phyloP scores from a whole-genome alignment of 1,140 invertebrate species.

The Megalopta genalis region DNA sequence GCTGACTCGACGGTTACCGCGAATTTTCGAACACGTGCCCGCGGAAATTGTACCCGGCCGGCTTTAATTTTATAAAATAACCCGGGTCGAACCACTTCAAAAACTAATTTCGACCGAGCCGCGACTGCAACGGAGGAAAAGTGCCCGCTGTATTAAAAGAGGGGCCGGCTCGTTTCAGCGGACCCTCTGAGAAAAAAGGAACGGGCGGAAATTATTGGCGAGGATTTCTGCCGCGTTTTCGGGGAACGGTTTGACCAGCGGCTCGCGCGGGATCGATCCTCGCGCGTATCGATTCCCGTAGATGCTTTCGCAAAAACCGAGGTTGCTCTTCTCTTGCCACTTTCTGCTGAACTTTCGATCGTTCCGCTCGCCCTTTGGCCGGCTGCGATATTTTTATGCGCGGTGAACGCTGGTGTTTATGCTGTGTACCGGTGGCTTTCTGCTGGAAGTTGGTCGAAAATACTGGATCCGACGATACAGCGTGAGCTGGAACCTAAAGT shows the following conservation, averaged over 20 bases:
- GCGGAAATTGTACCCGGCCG: neutral
- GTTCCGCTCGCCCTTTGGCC: too few species aligned
- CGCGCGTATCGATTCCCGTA: too few species aligned
- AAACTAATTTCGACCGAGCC: constrained; percentile 4
- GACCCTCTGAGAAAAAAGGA: neutral
- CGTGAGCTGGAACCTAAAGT: too few species aligned
- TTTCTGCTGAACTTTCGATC: too few species aligned
- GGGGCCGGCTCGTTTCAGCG: neutral
- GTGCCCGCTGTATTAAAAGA: neutral
- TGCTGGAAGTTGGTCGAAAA: too few species aligned
- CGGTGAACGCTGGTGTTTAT: too few species aligned
- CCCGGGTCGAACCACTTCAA: neutral
- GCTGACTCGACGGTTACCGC: neutral
- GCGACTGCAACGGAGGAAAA: neutral
- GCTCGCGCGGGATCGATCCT: neutral
- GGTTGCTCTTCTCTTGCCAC: too few species aligned
- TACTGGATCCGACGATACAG: too few species aligned
- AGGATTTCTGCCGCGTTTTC: neutral
- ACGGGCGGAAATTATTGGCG: neutral
- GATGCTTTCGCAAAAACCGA: too few species aligned
- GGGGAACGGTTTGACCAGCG: neutral
- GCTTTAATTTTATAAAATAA: constrained; percentile 13
- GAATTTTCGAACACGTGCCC: constrained; percentile 2
- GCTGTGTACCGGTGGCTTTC: too few species aligned
- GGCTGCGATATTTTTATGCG: too few species aligned